phyloP scores from a whole-genome alignment of 2,888 invertebrate species.

The Aphidoletes aphidimyza region DNA sequence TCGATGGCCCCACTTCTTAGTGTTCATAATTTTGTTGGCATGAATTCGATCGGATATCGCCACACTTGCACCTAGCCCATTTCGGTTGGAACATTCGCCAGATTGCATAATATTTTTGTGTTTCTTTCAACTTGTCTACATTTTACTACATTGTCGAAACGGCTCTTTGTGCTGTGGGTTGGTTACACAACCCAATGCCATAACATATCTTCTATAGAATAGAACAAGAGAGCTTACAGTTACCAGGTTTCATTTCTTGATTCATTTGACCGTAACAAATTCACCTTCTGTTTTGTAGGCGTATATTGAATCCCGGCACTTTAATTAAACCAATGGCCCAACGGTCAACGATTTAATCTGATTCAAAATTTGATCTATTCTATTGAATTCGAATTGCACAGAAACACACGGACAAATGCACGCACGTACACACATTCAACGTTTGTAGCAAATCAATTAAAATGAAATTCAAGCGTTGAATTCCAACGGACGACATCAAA shows the following conservation, averaged over 20 bases:
- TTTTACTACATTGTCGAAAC: background rate
- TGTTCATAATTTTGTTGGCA: background rate
- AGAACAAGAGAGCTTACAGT: background rate
- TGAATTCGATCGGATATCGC: background rate
- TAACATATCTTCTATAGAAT: background rate
- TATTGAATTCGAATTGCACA: background rate
- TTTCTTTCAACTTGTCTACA: background rate
- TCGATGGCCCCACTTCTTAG: background rate
- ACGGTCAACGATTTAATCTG: background rate
- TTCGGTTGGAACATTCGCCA: background rate
- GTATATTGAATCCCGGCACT: background rate
- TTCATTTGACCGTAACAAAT: conserved; percentile 13
- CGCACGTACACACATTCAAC: no score
- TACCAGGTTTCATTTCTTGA: background rate
- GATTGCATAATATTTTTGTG: background rate
- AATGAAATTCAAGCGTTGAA: background rate
- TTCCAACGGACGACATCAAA: background rate
- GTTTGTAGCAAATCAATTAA: background rate
- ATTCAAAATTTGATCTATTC: background rate
- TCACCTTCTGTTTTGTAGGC: background rate
- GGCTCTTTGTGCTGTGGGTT: background rate
- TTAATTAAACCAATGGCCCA: background rate
- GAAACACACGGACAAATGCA: no score
- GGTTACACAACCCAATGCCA: background rate
- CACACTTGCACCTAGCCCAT: background rate